Conservation (phyloP, 1,140 invertebrate genomes). For the Rhysida immarginata region DNA sequence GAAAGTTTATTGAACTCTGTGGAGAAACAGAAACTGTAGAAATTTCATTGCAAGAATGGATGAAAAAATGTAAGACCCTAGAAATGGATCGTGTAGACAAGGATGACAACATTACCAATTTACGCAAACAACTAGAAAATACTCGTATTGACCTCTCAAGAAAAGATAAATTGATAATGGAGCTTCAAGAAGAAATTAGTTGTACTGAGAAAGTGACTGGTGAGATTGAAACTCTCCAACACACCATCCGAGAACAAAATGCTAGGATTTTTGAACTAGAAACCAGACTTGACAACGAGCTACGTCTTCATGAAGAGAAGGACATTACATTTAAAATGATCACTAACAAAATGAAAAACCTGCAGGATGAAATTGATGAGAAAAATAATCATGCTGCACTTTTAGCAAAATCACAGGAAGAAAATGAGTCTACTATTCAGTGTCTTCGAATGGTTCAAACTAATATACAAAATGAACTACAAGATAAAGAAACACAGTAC, state of each 20-base stretch:
- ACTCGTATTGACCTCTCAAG: not conserved
- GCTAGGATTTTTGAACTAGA: not conserved
- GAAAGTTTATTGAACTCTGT: not conserved
- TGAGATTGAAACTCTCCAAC: not conserved
- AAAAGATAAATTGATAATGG: not conserved
- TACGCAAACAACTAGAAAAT: not conserved
- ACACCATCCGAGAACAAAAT: not conserved
- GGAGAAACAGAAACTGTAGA: not conserved
- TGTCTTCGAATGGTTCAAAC: not conserved
- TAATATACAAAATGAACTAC: not conserved
- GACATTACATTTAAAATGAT: not conserved
- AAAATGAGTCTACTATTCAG: not conserved
- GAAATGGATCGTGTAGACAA: not conserved
- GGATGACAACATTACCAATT: not conserved
- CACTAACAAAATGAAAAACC: not conserved
- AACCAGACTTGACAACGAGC: not conserved
- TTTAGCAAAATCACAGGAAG: not conserved
- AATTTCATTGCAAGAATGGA: not conserved
- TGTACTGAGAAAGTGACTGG: not conserved
- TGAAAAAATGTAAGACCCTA: not conserved
- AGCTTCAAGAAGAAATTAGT: not conserved
- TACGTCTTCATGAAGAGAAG: not conserved
- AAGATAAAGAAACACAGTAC: conserved; percentile 4
- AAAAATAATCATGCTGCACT: not conserved
- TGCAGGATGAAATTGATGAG: not conserved